Conservation (phyloP, 1,140 invertebrate species). For the Bombus confusus region DNA sequence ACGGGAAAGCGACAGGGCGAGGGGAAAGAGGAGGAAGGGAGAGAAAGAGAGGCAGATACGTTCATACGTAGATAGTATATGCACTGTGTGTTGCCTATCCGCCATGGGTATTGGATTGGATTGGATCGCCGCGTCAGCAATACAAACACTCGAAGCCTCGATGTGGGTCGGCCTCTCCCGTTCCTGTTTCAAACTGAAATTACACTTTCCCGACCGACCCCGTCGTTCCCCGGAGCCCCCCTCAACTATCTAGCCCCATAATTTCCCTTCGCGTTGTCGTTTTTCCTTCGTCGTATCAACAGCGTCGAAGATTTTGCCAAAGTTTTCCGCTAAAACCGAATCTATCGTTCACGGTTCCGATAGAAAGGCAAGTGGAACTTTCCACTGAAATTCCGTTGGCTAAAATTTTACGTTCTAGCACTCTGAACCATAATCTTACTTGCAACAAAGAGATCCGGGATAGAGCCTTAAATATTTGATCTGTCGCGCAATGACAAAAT, state of each 20-base stretch:
- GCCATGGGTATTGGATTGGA: constrained; percentile 79
- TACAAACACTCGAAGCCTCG: constrained; percentile 81
- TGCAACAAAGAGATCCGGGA: no score
- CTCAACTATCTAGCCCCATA: constrained; percentile 26
- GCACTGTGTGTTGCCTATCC: constrained; percentile 66
- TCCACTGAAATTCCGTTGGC: no score
- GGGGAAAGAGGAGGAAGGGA: background rate
- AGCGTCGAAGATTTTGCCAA: constrained; percentile 4
- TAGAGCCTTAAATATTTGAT: no score
- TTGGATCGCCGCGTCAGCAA: constrained; percentile 82
- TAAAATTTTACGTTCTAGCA: no score
- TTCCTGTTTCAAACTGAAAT: constrained; percentile 82
- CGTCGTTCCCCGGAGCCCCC: constrained; percentile 46
- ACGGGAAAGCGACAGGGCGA: background rate
- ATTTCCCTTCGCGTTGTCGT: constrained; percentile 32
- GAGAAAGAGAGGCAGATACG: constrained; percentile 33
- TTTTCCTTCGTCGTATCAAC: constrained; percentile 59
- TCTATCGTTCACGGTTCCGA: background rate
- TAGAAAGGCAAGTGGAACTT: no score
- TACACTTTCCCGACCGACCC: constrained; percentile 78
- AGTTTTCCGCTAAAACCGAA: background rate
- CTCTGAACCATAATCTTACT: no score
- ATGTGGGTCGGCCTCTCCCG: constrained; percentile 76
- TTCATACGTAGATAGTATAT: constrained; percentile 54
- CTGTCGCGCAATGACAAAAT: no score